phyloP scores from a whole-genome alignment of 2,113 vertebrate species.

The Steatornis caripensis region DNA sequence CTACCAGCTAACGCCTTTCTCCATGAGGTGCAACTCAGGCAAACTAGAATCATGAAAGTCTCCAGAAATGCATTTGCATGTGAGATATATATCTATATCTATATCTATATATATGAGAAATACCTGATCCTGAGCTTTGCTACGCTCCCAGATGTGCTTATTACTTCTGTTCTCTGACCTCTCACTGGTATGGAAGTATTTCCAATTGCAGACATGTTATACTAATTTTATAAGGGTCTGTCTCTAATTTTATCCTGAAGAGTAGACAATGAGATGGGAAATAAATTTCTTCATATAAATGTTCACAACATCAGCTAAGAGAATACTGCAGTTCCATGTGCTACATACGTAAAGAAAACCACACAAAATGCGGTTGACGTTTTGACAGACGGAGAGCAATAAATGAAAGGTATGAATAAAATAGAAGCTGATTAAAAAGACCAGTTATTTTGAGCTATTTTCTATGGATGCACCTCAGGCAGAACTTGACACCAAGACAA shows the following conservation, averaged over 20 bases:
- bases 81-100: too few species aligned
- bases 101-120: too few species aligned
- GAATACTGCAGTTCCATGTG: background rate
- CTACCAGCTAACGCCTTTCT: background rate
- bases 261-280: background rate
- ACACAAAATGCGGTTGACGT: background rate
- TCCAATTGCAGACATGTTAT: background rate
- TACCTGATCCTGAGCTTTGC: background rate
- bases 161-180: background rate
- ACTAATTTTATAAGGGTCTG: background rate
- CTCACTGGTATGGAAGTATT: background rate
- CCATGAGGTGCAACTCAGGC: background rate
- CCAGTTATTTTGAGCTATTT: background rate
- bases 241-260: background rate
- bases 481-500: background rate
- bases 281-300: background rate
- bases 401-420: slow-evolving; percentile 1
- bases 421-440: slow-evolving; percentile 13
- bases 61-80: background rate
- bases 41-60: background rate
- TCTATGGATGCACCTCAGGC: background rate
- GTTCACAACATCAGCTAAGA: background rate
- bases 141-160: background rate
- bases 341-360: background rate
- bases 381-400: background rate